Conservation (phyloP, 2,888 invertebrate genomes). For the Thera obeliscata region DNA sequence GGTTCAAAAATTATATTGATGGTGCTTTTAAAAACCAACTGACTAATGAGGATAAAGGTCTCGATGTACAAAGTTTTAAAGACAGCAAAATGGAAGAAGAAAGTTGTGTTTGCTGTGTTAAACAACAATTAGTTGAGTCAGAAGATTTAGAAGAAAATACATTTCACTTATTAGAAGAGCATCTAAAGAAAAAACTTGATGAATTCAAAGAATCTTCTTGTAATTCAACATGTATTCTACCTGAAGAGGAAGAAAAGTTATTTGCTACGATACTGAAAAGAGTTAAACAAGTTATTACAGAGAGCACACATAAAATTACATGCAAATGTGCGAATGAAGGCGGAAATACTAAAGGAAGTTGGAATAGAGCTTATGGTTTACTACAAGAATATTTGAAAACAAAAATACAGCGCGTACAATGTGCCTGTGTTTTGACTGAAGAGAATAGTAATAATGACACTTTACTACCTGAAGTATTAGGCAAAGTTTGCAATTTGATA, state of each 20-base stretch:
- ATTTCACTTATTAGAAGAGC: slow-evolving; percentile 68
- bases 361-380: slow-evolving; percentile 71
- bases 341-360: slow-evolving; percentile 55
- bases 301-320: slow-evolving; percentile 55
- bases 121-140: slow-evolving; percentile 47
- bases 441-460: slow-evolving; percentile 45
- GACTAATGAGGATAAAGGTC: slow-evolving; percentile 43
- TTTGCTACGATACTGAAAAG: slow-evolving; percentile 59
- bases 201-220: slow-evolving; percentile 57
- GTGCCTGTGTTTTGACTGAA: slow-evolving; percentile 54
- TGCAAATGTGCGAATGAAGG: slow-evolving; percentile 56
- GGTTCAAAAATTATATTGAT: slow-evolving; percentile 44
- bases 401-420: slow-evolving; percentile 71
- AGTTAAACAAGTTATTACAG: slow-evolving; percentile 67
- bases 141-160: slow-evolving; percentile 71
- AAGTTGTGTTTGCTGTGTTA: slow-evolving; percentile 63
- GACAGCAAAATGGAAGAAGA: slow-evolving; percentile 34
- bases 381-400: slow-evolving; percentile 75
- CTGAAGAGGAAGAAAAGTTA: slow-evolving; percentile 62
- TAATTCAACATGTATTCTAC: slow-evolving; percentile 54
- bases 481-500: slow-evolving; percentile 67
- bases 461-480: slow-evolving; percentile 59
- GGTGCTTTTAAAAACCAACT: slow-evolving; percentile 38
- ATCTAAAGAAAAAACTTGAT: slow-evolving; percentile 64
- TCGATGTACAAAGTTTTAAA: slow-evolving; percentile 48